Evolutionary conservation across 1,140 invertebrate genomes (phyloP).

Genomic region (Acromyrmex charruanus): DNA sequence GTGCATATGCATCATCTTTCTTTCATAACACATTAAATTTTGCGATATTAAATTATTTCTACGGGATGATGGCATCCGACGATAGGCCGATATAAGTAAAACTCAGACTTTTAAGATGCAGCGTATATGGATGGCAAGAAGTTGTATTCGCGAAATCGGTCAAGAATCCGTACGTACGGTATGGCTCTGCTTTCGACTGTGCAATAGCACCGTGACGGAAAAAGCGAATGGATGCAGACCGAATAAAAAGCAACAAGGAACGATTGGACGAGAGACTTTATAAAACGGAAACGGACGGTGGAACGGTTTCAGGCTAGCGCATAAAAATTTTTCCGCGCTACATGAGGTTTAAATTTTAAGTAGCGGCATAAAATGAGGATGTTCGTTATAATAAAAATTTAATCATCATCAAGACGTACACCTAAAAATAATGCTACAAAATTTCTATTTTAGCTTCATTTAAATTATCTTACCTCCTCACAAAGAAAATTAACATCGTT

Average conservation of each 20-base stretch:
- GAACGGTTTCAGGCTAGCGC: neutral
- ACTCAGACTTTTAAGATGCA: conserved; percentile 12
- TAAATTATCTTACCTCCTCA: neutral
- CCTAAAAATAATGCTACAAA: neutral
- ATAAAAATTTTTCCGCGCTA: conserved; percentile 37
- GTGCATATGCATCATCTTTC: neutral
- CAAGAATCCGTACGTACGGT: conserved; percentile 56
- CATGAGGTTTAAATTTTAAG: neutral
- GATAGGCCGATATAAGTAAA: neutral
- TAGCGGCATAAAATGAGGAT: neutral
- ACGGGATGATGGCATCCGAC: neutral
- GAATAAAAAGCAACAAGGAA: conserved; percentile 19
- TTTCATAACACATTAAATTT: neutral
- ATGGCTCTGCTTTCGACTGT: conserved; percentile 56
- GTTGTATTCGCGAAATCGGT: conserved; percentile 57
- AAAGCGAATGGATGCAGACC: conserved; percentile 21
- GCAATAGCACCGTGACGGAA: conserved; percentile 27
- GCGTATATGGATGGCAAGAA: conserved; percentile 13
- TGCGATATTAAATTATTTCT: neutral
- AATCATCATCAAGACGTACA: neutral
- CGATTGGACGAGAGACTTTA: conserved; percentile 23
- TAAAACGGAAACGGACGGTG: neutral
- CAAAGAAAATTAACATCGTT: conserved; percentile 9
- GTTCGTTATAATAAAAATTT: neutral
- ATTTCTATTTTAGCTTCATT: neutral